Base-by-base conservation (phyloP, 2,888 invertebrate genomes). In the Melinaea menophilus region DNA sequence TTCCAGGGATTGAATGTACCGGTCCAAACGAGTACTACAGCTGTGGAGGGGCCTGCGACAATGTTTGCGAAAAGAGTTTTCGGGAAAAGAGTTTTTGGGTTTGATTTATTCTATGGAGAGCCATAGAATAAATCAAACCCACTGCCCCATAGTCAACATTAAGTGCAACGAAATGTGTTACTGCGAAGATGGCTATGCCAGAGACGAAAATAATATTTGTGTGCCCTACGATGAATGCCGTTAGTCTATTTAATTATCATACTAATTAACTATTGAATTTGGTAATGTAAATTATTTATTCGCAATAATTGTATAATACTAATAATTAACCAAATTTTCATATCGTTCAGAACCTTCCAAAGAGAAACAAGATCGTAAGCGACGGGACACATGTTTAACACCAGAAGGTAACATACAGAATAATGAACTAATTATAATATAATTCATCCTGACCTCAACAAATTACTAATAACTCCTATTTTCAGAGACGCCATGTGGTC, bases 111-210 rank as follows among this genome's bases (percentile, higher is more conserved):
- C n/a, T n/a, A n/a, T n/a, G n/a, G n/a, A n/a, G n/a, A n/a, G 37
- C 9, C 13, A 37, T 34, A 13, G 1, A 22, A 45, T n/a, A 41
- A 61, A 56, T 51, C 61, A 35, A 54, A 48, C 47, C 9, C 13
- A 35, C 11, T 79, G 78, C 55, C 72, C 71, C 0, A 73, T 75
- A 41, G 1, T 56, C 0, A 79, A 76, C 56, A 71, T 79, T 0
- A 54, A 63, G 4, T 80, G 79, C 57, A 72, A 74, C 58, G 62
- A 68, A 5, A 72, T 61, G 35, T 80, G 80, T 58, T 76, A 77
- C 63, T 81, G 81, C 56, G 65, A 71, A 12, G 75, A 77, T 33
- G 75, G 73, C 1, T 77, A 71, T 61, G 78, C 77, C 5, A 75
- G 79, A 63, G 67, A 78, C 56, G 48, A 54, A 2, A 22, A 64